Evolutionary conservation across 2,888 invertebrate genomes (phyloP).

Genomic region (Trachelus tabidus): DNA sequence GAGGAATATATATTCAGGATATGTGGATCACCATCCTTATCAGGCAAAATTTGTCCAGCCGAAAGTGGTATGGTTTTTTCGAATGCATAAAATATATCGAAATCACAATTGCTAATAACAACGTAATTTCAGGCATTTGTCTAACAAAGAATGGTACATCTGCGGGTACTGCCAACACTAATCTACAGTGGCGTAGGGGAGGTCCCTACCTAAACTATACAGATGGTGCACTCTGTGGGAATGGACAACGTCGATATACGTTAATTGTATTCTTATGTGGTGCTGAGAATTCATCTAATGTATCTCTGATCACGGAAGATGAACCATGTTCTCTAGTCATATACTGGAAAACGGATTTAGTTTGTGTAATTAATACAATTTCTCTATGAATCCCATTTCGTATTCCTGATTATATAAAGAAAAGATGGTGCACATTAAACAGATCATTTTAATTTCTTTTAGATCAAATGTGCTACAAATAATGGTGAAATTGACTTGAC

Average conservation of each 20-base stretch:
- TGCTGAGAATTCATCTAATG: conserved; percentile 30
- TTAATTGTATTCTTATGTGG: conserved; percentile 52
- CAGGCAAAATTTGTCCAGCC: neutral
- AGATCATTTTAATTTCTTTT: neutral
- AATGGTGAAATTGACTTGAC: conserved; percentile 42
- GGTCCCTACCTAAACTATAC: conserved; percentile 60
- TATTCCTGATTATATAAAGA: conserved; percentile 14
- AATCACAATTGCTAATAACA: neutral
- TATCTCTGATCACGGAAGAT: conserved; percentile 42
- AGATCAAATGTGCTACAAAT: conserved; percentile 45
- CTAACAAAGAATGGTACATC: conserved; percentile 34
- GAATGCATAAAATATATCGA: neutral
- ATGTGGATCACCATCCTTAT: conserved; percentile 33
- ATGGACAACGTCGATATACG: conserved; percentile 42
- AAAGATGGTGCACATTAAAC: neutral
- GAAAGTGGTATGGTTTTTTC: neutral
- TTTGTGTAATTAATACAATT: conserved; percentile 38
- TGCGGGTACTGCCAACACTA: conserved; percentile 48
- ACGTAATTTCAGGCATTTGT: conserved; percentile 46
- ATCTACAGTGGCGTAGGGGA: conserved; percentile 51
- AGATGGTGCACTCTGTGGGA: conserved; percentile 46
- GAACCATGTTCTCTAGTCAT: conserved; percentile 46
- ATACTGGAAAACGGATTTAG: conserved; percentile 48
- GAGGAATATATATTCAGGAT: conserved; percentile 45
- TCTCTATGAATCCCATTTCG: conserved; percentile 9